Evolutionary conservation across 2,113 vertebrate genomes (phyloP), one percentile per base, ranked within the genome.

Genomic region (Myrmophylax atrothorax): DNA sequence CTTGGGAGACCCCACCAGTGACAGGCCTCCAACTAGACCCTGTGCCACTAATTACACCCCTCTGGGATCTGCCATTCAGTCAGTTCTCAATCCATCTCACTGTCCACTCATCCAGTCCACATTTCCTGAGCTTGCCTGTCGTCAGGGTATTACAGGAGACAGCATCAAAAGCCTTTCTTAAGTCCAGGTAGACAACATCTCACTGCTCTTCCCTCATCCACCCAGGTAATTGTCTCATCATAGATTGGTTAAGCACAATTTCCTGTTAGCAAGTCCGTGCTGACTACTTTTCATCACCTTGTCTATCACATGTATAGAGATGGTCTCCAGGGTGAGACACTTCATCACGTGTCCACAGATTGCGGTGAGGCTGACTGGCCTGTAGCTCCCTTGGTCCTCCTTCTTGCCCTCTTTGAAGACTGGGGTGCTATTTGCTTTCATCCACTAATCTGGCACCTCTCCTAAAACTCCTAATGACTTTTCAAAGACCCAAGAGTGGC

Each of bases 51-150:
- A 60, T 29, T n/a, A 53, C 18, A 52, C 8, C 10, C 12, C 5
- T 18, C 0, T 0, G 38, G 9, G n/a, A 67, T 53, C 33, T n/a
- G 16, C 1, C 0, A 13, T 14, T 60, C 9, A 52, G 16, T 12
- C 10, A 55, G 40, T 24, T 31, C 14, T 12, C 50, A 63, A 25
- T 29, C 29, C 10, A 67, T 16, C 7, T 33, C 44, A 44, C 44
- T 46, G 38, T 52, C 10, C 33, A 7, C 23, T 29, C 44, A 33
- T n/a, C 23, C 46, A 59, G n/a, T 10, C 38, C 23, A n/a, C 14
- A 29, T 4, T 53, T 52, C 18, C 28, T 20, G 33, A 46, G 19
- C 16, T 40, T 67, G 16, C 23, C 38, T 40, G 9, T 0, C 0
- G 9, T 0, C 0, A 60, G n/a, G 35, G 2, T 29, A 38, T 20